These are phyloP conservation scores for Mystacides longicornis DNA, from an alignment of 2,888 invertebrate species.

Conservation along the genomic window DNA sequence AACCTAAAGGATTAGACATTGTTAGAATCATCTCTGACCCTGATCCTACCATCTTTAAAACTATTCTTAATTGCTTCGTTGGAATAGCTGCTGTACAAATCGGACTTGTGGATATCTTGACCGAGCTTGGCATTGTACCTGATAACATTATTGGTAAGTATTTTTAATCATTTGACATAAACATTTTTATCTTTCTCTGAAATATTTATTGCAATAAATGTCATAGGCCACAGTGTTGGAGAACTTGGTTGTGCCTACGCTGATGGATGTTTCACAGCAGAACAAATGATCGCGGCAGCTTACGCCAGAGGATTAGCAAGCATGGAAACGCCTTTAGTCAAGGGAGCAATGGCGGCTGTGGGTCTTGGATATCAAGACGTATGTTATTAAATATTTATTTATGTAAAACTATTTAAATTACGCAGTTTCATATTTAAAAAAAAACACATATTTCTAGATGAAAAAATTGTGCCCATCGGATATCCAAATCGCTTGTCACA, in stretches of 20 bases:
- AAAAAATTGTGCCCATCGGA: conserved; percentile 62
- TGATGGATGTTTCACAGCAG: conserved; percentile 81
- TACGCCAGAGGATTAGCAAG: conserved; percentile 77
- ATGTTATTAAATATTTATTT: background rate
- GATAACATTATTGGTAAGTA: conserved; percentile 44
- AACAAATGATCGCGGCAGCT: conserved; percentile 77
- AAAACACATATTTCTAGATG: conserved; percentile 34
- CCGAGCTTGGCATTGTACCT: conserved; percentile 42
- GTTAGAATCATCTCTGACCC: conserved; percentile 53
- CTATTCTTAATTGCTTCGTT: conserved; percentile 64
- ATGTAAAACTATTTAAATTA: background rate
- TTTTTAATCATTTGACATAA: too few species aligned
- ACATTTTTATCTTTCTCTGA: too few species aligned
- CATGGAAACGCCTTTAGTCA: conserved; percentile 59
- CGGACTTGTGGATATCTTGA: conserved; percentile 48
- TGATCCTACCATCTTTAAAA: conserved; percentile 57
- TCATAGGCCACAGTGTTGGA: conserved; percentile 82
- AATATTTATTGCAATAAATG: too few species aligned
- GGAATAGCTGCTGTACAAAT: conserved; percentile 67
- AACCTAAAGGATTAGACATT: conserved; percentile 57
- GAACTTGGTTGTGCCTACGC: conserved; percentile 94
- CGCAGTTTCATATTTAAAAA: background rate
- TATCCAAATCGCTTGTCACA: conserved; percentile 83
- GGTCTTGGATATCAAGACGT: conserved; percentile 51
- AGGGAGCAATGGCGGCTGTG: conserved; percentile 84